Evolutionary conservation across 2,797 vertebrate genomes (phyloP).

Genomic region (Novumbra hubbsi): DNA sequence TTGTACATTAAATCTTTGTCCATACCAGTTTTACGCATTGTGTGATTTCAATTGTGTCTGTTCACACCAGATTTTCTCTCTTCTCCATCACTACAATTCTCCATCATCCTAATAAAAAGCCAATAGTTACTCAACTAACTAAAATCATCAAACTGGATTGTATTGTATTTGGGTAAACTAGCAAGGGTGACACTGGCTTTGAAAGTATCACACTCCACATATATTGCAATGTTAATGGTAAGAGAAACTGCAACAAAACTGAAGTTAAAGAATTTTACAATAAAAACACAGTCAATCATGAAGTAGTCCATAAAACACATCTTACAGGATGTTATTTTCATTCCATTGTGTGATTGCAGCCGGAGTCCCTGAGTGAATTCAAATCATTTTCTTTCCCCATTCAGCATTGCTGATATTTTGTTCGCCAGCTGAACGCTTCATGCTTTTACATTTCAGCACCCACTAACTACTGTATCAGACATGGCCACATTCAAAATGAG

Average conservation of each 20-base stretch:
- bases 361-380: conserved; percentile 58
- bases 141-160: conserved; percentile 65
- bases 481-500: too few relatives aligned
- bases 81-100: not conserved
- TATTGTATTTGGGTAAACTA: conserved; percentile 52
- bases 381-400: conserved; percentile 56
- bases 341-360: conserved; percentile 68
- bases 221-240: conserved; percentile 28
- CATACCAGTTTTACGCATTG: not conserved
- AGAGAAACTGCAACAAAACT: conserved; percentile 49
- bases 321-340: conserved; percentile 68
- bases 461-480: not conserved
- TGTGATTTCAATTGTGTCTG: not conserved
- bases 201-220: conserved; percentile 47
- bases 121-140: conserved; percentile 48
- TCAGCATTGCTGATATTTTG: conserved; percentile 45
- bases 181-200: conserved; percentile 43
- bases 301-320: conserved; percentile 67
- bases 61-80: conserved; percentile 3
- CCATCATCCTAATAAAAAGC: conserved; percentile 44
- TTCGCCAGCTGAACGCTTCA: conserved; percentile 33
- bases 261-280: conserved; percentile 50
- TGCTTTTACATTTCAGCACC: conserved; percentile 13
- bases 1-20: not conserved
- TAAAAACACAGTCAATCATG: conserved; percentile 68